Evolutionary conservation across 2,113 vertebrate species (phyloP).

Genomic region (Calidris pugnax): DNA sequence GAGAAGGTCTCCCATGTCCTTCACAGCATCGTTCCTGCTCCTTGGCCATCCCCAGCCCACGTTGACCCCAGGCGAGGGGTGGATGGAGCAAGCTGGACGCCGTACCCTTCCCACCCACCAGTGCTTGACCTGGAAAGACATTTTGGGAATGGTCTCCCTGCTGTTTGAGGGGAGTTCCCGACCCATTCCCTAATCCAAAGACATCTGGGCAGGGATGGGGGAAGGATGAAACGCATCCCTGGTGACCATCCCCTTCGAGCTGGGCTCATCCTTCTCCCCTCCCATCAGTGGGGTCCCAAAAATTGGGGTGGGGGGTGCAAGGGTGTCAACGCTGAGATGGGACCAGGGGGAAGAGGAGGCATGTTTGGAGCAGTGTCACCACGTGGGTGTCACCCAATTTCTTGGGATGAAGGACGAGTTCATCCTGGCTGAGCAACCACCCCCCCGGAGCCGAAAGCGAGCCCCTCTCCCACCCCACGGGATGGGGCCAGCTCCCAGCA

Average conservation of each 20-base stretch:
- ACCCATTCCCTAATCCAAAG: not conserved
- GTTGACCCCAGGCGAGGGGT: not conserved
- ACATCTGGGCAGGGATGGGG: not conserved
- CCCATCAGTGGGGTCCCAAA: not conserved
- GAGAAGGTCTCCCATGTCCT: not conserved
- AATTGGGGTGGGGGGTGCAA: not conserved
- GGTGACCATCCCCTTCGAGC: not conserved
- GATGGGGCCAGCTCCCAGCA: rapidly evolving
- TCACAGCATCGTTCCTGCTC: not conserved
- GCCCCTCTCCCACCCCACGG: not conserved
- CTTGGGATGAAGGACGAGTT: not conserved
- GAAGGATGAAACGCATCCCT: not conserved
- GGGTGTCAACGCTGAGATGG: not conserved
- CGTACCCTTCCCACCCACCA: not conserved
- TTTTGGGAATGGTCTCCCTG: not conserved
- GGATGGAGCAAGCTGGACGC: not conserved
- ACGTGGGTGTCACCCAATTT: rapidly evolving
- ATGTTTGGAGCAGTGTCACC: rapidly evolving
- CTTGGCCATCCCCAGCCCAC: not conserved
- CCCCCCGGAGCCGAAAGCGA: not conserved
- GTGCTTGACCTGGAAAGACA: not conserved
- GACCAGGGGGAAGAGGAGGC: not conserved
- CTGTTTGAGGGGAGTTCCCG: not conserved
- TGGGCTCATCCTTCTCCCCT: not conserved
- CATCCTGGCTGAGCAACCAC: not conserved